Evolutionary conservation across 2,888 invertebrate species (phyloP).

Genomic region (Drosophila anomalata): DNA sequence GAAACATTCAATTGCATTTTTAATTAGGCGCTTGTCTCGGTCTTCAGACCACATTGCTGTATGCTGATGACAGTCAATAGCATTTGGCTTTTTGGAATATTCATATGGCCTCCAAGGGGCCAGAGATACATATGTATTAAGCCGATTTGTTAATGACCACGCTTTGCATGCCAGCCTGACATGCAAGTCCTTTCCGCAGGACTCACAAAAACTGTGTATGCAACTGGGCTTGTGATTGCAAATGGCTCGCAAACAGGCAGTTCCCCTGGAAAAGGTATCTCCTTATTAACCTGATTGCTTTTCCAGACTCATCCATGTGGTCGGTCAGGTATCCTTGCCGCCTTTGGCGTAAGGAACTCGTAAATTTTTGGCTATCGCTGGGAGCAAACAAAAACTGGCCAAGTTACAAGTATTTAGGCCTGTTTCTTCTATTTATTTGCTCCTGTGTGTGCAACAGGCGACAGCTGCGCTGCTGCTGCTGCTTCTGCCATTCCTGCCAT

Average conservation of each 20-base stretch:
- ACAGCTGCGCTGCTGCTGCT: slow-evolving; percentile 26
- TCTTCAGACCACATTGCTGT: slow-evolving; percentile 25
- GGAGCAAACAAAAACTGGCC: slow-evolving; percentile 28
- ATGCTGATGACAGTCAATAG: slow-evolving; percentile 50
- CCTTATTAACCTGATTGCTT: slow-evolving; percentile 9
- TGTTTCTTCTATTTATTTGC: slow-evolving; percentile 70
- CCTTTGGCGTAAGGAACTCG: slow-evolving; percentile 18
- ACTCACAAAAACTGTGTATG: slow-evolving; percentile 26
- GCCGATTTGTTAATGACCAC: slow-evolving; percentile 32
- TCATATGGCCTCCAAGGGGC: slow-evolving; percentile 46
- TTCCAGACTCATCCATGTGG: slow-evolving; percentile 6
- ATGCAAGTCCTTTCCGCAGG: slow-evolving; percentile 38
- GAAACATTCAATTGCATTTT: slow-evolving; percentile 77
- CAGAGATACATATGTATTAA: slow-evolving; percentile 1
- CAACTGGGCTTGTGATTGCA: slow-evolving; percentile 34
- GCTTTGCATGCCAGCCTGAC: slow-evolving; percentile 38
- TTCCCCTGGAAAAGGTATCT: background rate
- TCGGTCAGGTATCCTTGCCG: no score
- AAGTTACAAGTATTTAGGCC: slow-evolving; percentile 74
- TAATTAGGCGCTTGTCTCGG: slow-evolving; percentile 63
- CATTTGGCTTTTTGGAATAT: slow-evolving; percentile 66
- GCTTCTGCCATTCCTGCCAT: slow-evolving; percentile 49
- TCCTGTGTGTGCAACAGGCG: slow-evolving; percentile 51
- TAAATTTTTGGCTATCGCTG: slow-evolving; percentile 63
- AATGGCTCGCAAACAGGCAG: slow-evolving; percentile 10